Evolutionary conservation across 2,888 invertebrate genomes (phyloP).

Genomic region (Drosophila paranaensis): DNA sequence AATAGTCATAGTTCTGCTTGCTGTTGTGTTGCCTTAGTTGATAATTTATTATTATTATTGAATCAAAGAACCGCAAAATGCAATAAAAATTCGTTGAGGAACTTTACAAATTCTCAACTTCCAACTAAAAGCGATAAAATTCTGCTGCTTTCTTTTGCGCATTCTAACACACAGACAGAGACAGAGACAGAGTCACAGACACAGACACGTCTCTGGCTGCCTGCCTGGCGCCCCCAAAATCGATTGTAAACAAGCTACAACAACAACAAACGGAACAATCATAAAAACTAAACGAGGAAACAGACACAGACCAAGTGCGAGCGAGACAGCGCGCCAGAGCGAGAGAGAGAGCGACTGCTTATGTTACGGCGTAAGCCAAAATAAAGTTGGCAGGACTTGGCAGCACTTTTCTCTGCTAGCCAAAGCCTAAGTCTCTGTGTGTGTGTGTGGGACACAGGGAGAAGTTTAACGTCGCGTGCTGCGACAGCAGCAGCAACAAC

Average conservation of each 20-base stretch:
- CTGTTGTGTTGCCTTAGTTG: conserved; percentile 21
- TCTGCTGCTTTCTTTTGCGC: conserved; percentile 62
- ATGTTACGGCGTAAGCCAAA: conserved; percentile 55
- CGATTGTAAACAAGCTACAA: conserved; percentile 77
- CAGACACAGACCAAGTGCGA: conserved; percentile 9
- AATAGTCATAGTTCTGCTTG: conserved; percentile 5
- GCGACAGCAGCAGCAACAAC: conserved; percentile 50
- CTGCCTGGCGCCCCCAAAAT: conserved; percentile 81
- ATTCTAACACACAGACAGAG: conserved; percentile 36
- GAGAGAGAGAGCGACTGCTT: conserved; percentile 13
- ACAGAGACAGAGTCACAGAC: neutral
- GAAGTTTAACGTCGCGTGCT: conserved; percentile 62
- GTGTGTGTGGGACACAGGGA: conserved; percentile 50
- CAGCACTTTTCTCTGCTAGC: conserved; percentile 17
- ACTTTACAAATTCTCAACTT: conserved; percentile 73
- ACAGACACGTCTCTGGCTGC: conserved; percentile 59
- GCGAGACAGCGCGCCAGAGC: conserved; percentile 2
- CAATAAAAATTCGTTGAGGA: conserved; percentile 63
- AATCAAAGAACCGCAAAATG: conserved; percentile 66
- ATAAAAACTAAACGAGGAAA: conserved; percentile 45
- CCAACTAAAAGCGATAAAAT: conserved; percentile 72
- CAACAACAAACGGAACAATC: conserved; percentile 36
- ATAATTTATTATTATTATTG: conserved; percentile 64
- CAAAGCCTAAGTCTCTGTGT: conserved; percentile 11
- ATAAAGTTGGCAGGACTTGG: conserved; percentile 64